Percentiles rank a stretch among this genome's conserved stretches.
Evolutionary conservation across 2,888 invertebrate species (phyloP).

Genomic region (Polydrusus pterygomalis): DNA sequence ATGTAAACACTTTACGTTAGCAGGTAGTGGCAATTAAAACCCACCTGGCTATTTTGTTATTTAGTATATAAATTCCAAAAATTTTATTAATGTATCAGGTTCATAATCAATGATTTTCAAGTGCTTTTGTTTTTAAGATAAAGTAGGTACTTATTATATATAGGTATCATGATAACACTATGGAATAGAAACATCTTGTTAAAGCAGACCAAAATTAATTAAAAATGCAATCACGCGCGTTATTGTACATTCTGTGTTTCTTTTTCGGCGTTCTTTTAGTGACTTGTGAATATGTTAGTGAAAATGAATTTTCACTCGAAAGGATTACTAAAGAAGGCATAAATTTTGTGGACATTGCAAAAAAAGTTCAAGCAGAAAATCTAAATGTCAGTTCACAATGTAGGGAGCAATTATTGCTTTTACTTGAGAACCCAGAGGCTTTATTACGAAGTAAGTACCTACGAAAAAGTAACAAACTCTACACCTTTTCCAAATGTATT

Average conservation of each 20-base stretch:
- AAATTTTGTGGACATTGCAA: conserved; percentile 19
- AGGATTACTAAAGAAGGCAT: conserved; percentile 7
- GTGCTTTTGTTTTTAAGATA: conserved; percentile 20
- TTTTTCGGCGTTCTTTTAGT: not conserved
- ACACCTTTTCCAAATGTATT: no score
- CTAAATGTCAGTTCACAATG: conserved; percentile 14
- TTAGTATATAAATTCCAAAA: conserved; percentile 2
- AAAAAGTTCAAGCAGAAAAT: not conserved
- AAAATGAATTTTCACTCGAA: conserved; percentile 24
- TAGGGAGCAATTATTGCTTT: not conserved
- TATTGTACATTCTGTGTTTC: not conserved
- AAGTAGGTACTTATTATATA: conserved; percentile 7
- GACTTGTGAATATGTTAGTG: not conserved
- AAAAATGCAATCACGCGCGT: not conserved
- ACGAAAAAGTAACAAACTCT: no score
- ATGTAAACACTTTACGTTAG: no score
- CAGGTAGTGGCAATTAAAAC: not conserved
- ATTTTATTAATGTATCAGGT: not conserved
- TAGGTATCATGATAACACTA: not conserved
- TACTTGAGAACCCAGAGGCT: not conserved
- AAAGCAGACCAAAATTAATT: not conserved
- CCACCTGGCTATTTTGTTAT: not conserved
- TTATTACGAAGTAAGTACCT: conserved; percentile 1
- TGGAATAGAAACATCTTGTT: not conserved
- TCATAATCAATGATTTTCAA: conserved; percentile 2